phyloP scores from a whole-genome alignment of 2,888 invertebrate genomes.

The Drosophila melanocephala region DNA sequence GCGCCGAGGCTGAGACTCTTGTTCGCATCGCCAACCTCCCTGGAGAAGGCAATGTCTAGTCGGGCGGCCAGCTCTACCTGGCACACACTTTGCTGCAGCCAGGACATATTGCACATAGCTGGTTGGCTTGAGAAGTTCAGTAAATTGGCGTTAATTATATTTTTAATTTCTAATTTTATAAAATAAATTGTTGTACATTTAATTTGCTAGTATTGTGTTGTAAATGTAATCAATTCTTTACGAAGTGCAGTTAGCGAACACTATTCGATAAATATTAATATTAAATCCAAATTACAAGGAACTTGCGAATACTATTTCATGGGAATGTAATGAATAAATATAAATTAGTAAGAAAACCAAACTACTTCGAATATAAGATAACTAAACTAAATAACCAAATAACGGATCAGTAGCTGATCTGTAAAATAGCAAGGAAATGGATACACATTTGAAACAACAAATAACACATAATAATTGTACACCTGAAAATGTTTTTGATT shows the following conservation, averaged over 20 bases:
- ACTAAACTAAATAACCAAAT: not conserved
- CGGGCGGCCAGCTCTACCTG: slow-evolving; percentile 51
- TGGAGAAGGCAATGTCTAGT: slow-evolving; percentile 67
- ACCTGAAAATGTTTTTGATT: not conserved
- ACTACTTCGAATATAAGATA: not conserved
- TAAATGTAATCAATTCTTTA: not conserved
- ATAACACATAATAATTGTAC: not conserved
- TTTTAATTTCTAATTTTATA: not conserved
- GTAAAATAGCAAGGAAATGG: not conserved
- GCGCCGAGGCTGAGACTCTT: slow-evolving; percentile 23
- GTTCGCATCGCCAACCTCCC: slow-evolving; percentile 41
- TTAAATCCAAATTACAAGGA: not conserved
- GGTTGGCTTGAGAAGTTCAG: slow-evolving; percentile 26
- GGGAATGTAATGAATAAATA: not conserved
- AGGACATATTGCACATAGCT: slow-evolving; percentile 41
- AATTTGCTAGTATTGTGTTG: not conserved
- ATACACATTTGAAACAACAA: not conserved
- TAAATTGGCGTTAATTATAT: not conserved
- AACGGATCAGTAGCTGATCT: not conserved
- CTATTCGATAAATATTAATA: not conserved
- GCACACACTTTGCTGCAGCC: slow-evolving; percentile 25
- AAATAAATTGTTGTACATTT: not conserved
- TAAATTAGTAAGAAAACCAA: not conserved
- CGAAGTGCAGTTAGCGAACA: not conserved
- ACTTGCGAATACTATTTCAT: not conserved